Conservation (phyloP, 2,797 vertebrate species). For the Carduelis carduelis region DNA sequence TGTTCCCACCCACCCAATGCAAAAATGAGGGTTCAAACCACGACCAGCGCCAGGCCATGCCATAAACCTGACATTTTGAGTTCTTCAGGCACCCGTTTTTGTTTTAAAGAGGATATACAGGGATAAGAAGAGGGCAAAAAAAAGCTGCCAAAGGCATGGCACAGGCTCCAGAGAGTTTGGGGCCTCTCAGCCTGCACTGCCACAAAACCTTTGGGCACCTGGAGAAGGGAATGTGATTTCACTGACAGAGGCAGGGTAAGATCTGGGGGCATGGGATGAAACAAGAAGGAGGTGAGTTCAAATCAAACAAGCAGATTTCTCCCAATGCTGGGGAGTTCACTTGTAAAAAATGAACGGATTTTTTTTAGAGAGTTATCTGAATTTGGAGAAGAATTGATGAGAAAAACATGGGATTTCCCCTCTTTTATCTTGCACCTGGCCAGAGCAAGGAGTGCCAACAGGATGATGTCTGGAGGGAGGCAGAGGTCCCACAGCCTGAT, state of each 20-base stretch:
- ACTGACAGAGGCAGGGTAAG: neutral
- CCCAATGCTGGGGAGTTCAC: accelerated
- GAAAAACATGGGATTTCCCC: neutral
- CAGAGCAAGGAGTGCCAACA: neutral
- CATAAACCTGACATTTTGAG: accelerated
- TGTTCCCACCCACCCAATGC: neutral
- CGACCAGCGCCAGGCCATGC: accelerated
- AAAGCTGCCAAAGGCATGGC: neutral
- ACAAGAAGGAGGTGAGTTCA: neutral
- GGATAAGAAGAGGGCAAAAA: neutral
- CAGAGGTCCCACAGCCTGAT: neutral
- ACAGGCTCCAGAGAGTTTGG: accelerated
- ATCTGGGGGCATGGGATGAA: neutral
- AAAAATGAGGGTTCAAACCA: neutral
- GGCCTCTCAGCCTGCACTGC: neutral
- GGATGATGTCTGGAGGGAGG: neutral
- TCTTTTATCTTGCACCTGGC: neutral
- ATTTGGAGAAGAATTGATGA: neutral
- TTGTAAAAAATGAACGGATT: neutral
- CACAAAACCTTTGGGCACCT: accelerated
- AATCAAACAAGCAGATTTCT: neutral
- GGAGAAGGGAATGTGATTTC: neutral
- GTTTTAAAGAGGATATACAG: neutral
- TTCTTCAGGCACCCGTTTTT: accelerated
- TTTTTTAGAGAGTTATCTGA: neutral